Percentiles rank a stretch among this genome's conserved stretches.
Evolutionary conservation across 2,113 vertebrate species (phyloP).

Genomic region (Platichthys flesus): DNA sequence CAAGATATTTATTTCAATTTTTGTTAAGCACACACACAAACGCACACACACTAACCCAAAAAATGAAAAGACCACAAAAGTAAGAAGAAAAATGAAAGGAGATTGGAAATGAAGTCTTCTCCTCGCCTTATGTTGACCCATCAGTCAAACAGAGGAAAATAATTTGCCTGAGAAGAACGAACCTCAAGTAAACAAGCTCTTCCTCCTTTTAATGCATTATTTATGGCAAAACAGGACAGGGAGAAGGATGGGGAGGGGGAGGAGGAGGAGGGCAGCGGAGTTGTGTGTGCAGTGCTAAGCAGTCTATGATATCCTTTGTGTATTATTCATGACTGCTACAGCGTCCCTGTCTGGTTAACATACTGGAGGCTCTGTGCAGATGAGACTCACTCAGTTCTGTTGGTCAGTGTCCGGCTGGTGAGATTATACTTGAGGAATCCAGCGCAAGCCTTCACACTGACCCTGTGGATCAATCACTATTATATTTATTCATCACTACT

Average conservation of each 20-base stretch:
- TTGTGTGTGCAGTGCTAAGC: slow-evolving; percentile 51
- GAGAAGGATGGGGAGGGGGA: slow-evolving; percentile 25
- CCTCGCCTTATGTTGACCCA: slow-evolving; percentile 67
- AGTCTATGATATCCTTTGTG: slow-evolving; percentile 79
- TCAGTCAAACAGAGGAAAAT: slow-evolving; percentile 74
- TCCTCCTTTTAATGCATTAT: slow-evolving; percentile 79
- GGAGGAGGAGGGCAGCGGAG: slow-evolving; percentile 24
- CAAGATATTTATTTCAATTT: slow-evolving; percentile 27
- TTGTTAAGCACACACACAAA: not conserved
- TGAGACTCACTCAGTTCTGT: slow-evolving; percentile 23
- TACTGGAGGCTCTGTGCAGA: slow-evolving; percentile 57
- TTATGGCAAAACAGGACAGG: slow-evolving; percentile 67
- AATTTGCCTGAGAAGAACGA: slow-evolving; percentile 74
- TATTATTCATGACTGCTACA: slow-evolving; percentile 79
- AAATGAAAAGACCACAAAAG: slow-evolving; percentile 12
- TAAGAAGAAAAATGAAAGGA: slow-evolving; percentile 5
- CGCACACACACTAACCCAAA: not conserved
- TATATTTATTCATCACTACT: no score
- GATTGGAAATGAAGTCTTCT: slow-evolving; percentile 46
- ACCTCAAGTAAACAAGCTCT: slow-evolving; percentile 77
- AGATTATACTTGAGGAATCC: not conserved
- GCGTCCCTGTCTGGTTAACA: slow-evolving; percentile 74
- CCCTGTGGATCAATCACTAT: not conserved
- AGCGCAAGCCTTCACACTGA: not conserved
- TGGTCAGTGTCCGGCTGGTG: slow-evolving; percentile 51